A percentile compares a stretch with the other conserved stretches of the same genome.
These are phyloP conservation scores for Eulemur albifrons DNA, from an alignment of 2,797 vertebrate species.

Conservation along the genomic window DNA sequence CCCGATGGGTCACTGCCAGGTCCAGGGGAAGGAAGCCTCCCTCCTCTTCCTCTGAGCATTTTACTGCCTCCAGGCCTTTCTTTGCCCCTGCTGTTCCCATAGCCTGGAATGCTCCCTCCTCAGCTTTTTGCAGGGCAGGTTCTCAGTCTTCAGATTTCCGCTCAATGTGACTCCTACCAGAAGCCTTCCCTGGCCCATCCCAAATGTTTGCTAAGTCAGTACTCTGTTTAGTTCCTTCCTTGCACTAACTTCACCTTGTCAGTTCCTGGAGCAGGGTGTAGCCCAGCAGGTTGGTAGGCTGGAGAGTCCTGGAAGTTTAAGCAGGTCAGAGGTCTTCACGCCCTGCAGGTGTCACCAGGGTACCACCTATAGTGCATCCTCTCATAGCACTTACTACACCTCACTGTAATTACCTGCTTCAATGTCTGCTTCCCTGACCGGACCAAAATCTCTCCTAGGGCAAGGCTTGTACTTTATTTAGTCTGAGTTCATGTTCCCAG, in stretches of 20 bases:
- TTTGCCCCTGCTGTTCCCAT: background rate
- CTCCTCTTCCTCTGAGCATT: background rate
- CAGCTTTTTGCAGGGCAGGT: background rate
- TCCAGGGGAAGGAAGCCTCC: background rate
- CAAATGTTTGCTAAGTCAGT: background rate
- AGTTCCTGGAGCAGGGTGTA: background rate
- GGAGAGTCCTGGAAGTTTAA: background rate
- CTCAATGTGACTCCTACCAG: background rate
- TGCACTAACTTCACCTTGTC: background rate
- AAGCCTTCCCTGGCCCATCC: background rate
- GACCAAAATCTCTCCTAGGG: background rate
- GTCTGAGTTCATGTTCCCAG: background rate
- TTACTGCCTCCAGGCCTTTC: background rate
- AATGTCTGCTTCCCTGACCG: background rate
- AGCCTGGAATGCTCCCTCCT: background rate
- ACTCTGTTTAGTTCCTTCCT: background rate
- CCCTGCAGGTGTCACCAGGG: background rate
- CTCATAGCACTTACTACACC: background rate
- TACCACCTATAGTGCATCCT: background rate
- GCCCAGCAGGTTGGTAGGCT: background rate
- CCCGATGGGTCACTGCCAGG: background rate
- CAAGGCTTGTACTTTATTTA: background rate
- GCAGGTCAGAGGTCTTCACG: background rate
- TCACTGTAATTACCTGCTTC: background rate
- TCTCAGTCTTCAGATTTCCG: background rate